Base-by-base conservation (phyloP, 2,797 vertebrate species). In the Echiichthys vipera region DNA sequence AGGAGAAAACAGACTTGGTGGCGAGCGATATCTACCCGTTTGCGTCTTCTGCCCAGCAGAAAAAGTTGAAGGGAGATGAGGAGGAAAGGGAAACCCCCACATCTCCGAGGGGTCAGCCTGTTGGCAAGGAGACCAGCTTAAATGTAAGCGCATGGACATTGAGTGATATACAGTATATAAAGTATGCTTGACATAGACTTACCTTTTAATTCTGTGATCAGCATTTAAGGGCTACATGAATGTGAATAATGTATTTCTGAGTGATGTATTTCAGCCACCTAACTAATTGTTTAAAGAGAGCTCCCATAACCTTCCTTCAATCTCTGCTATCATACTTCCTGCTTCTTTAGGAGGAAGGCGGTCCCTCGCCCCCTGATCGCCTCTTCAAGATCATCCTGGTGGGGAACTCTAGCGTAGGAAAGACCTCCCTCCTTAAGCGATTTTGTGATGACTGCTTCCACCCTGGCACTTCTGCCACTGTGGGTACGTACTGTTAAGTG, bases 361-460 rank as follows among this genome's bases (percentile, higher is more conserved):
- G 63, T 22, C 57, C 30, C 5, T 81, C 63, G 34, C 83, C 88
- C 3, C 97, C 96, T 1, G 96, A 98, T 65, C 94, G 92, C 3
- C 91, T 99, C 70, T 99, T 99, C 90, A 99, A 98, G 92, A 92
- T 99, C 0, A 85, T 99, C 67, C 85, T 98, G 36, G 95, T 99
- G 40, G 97, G 97, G 15, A 96, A 98, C 87, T 97, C 97, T 0
- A 96, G 95, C 0, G 97, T 98, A 5, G 98, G 98, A 54, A 99
- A 98, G 91, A 99, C 97, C 0, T 98, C 95, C 3, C 93, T 99
- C 45, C 93, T 99, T 11, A 93, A 88, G 20, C 88, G 96, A 29
- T 95, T 98, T 87, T 99, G 96, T 55, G 96, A 97, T 0, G 92
- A 93, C 75, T 71, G 27, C 54, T 98, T 98, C 88, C 92, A 90